Evolutionary conservation across 1,140 invertebrate species (phyloP).

Genomic region (Brachionus plicatilis): DNA sequence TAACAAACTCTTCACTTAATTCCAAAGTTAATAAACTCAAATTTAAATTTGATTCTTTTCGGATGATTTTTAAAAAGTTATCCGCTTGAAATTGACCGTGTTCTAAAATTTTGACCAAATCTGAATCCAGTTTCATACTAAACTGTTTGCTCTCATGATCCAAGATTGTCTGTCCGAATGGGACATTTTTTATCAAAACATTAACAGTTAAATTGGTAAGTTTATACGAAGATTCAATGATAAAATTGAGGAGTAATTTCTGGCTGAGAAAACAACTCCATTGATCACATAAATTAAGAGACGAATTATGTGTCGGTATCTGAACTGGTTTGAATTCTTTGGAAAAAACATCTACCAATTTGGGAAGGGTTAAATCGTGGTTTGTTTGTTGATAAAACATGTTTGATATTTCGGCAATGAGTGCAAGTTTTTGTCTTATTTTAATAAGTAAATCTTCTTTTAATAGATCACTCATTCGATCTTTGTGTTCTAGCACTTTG

Average conservation of each 20-base stretch:
- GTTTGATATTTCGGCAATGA: not conserved
- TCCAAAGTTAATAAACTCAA: not conserved
- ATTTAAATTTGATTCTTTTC: not conserved
- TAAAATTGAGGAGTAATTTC: conserved; percentile 16
- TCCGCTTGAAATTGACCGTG: not conserved
- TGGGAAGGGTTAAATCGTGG: not conserved
- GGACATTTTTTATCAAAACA: not conserved
- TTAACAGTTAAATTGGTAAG: not conserved
- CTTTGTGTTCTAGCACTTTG: not conserved
- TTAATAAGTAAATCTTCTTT: not conserved
- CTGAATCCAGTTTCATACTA: not conserved
- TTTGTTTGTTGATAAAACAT: not conserved
- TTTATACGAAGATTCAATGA: not conserved
- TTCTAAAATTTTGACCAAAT: not conserved
- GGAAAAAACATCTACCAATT: not conserved
- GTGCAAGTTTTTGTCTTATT: not conserved
- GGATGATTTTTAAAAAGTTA: not conserved
- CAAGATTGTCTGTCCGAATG: not conserved
- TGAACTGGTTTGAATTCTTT: not conserved
- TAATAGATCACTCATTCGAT: not conserved
- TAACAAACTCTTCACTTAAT: not conserved
- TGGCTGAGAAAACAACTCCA: not conserved
- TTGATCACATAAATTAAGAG: not conserved
- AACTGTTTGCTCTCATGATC: not conserved
- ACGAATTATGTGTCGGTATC: not conserved